These are phyloP conservation scores for Aeoliscus strigatus DNA, from an alignment of 2,797 vertebrate species.

Conservation along the genomic window DNA sequence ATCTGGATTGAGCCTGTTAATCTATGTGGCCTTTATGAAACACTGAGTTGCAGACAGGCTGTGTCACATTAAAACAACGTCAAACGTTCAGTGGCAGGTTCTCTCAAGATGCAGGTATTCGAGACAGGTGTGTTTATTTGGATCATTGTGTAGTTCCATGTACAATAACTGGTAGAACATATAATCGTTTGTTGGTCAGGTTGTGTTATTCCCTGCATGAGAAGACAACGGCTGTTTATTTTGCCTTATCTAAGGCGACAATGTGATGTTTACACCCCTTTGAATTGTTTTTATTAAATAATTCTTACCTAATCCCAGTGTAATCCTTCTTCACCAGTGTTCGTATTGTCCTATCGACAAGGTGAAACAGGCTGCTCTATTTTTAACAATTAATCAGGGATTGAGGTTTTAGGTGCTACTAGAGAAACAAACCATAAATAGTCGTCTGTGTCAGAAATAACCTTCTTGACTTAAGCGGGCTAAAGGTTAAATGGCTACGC, in stretches of 20 bases:
- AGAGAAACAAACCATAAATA: slow-evolving; percentile 59
- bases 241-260: slow-evolving; percentile 40
- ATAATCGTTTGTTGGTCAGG: not conserved
- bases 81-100: not conserved
- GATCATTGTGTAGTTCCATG: slow-evolving; percentile 3
- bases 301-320: slow-evolving; percentile 46
- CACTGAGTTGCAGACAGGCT: slow-evolving; percentile 15
- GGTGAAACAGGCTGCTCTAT: slow-evolving; percentile 62
- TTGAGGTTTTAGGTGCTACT: slow-evolving; percentile 62
- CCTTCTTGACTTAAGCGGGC: slow-evolving; percentile 7
- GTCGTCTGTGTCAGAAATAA: slow-evolving; percentile 37
- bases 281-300: slow-evolving; percentile 59
- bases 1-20: slow-evolving; percentile 52
- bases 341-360: slow-evolving; percentile 52
- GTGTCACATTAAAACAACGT: not conserved
- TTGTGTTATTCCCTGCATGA: slow-evolving; percentile 4
- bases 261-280: slow-evolving; percentile 45
- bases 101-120: slow-evolving; percentile 4
- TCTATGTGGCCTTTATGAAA: slow-evolving; percentile 58
- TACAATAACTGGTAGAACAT: slow-evolving; percentile 6
- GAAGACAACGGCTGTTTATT: slow-evolving; percentile 15
- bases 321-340: slow-evolving; percentile 55
- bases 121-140: slow-evolving; percentile 5
- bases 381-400: slow-evolving; percentile 74
- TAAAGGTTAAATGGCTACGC: slow-evolving; percentile 12